Percentiles rank a stretch among this genome's conserved stretches.
Conservation (phyloP, 2,113 vertebrate genomes). For the Dunckerocampus dactyliophorus region DNA sequence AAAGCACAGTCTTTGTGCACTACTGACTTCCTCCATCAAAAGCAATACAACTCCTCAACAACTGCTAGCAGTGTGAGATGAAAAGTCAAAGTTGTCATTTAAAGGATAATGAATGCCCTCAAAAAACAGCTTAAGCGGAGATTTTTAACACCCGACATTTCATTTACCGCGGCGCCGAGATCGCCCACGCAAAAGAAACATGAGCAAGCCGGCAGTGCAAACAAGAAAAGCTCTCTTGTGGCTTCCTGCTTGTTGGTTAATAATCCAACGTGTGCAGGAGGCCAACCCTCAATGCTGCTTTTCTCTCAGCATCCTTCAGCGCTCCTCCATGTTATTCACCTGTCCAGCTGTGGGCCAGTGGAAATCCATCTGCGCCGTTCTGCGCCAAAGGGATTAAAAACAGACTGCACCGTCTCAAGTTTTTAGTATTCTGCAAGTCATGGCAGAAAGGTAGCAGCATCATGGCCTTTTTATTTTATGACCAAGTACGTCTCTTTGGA, state of each 20-base stretch:
- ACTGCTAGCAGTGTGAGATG: no score
- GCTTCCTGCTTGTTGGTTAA: background rate
- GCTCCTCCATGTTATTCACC: conserved; percentile 26
- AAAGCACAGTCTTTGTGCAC: no score
- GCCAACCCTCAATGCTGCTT: background rate
- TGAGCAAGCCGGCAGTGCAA: background rate
- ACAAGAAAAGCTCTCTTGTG: background rate
- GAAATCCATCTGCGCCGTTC: conserved; percentile 31
- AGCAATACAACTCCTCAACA: no score
- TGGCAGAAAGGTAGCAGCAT: no score
- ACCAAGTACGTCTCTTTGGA: conserved; percentile 15
- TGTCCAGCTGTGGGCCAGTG: conserved; percentile 37
- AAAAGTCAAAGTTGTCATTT: conserved; percentile 6
- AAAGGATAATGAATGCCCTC: conserved; percentile 26
- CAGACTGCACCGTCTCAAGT: conserved; percentile 20
- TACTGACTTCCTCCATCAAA: no score
- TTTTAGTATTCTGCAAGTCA: conserved; percentile 32
- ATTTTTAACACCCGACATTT: conserved; percentile 25
- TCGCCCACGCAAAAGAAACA: background rate
- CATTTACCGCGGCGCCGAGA: conserved; percentile 19
- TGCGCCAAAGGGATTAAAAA: conserved; percentile 40
- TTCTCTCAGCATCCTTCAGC: background rate
- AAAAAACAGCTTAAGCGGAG: conserved; percentile 4
- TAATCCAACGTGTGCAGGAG: background rate
- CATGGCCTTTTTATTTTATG: no score